Conservation (phyloP, 2,888 invertebrate genomes). For the Pterostichus niger region DNA sequence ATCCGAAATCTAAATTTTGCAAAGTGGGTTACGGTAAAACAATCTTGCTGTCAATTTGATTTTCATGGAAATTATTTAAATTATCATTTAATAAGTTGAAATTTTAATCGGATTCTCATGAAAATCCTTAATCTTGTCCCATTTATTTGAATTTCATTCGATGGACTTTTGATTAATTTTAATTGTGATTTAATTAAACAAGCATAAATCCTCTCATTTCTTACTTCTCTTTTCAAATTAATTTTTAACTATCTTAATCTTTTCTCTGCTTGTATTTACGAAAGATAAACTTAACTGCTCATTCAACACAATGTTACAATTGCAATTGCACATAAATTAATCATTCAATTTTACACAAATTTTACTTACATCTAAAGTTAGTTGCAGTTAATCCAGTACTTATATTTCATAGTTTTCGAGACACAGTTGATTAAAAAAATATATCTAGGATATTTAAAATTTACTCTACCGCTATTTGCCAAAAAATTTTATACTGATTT, state of each 20-base stretch:
- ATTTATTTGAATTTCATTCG: constrained; percentile 39
- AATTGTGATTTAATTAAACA: constrained; percentile 25
- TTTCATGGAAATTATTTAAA: constrained; percentile 49
- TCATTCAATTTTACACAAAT: too few species aligned
- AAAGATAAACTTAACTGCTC: neutral
- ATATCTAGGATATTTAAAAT: too few species aligned
- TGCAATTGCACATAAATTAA: too few species aligned
- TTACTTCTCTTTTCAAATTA: too few species aligned
- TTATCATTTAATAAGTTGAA: constrained; percentile 60
- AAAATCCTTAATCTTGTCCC: constrained; percentile 38
- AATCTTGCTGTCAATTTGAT: constrained; percentile 60
- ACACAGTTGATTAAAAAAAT: too few species aligned
- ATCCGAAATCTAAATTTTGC: constrained; percentile 53
- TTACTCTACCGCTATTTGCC: too few species aligned
- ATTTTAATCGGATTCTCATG: constrained; percentile 48
- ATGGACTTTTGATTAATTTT: constrained; percentile 47
- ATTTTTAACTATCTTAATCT: too few species aligned
- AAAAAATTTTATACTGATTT: too few species aligned
- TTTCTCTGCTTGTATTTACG: neutral
- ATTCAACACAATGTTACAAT: too few species aligned
- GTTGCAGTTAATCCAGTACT: too few species aligned
- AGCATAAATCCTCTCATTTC: neutral
- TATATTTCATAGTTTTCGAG: too few species aligned
- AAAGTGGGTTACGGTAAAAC: constrained; percentile 21
- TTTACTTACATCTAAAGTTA: too few species aligned